A percentile compares a stretch with the other conserved stretches of the same genome.
These are phyloP conservation scores for Hipposideros armiger DNA, from an alignment of 2,113 vertebrate species.

Conservation along the genomic window DNA sequence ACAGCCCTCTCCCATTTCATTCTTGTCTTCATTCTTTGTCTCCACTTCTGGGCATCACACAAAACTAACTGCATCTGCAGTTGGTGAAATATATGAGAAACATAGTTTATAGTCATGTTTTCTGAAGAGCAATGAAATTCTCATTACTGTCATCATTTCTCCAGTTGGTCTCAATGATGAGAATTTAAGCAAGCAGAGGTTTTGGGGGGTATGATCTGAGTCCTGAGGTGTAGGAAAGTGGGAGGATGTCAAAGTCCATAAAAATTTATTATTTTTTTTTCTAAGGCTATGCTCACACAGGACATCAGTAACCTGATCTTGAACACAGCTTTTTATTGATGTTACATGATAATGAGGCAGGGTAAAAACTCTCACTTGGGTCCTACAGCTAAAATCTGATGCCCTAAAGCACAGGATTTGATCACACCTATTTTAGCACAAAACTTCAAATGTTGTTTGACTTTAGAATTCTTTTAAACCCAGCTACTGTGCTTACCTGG, in stretches of 20 bases:
- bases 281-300: neutral
- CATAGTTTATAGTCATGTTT: neutral
- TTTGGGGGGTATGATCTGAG: neutral
- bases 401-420: neutral
- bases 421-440: neutral
- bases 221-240: neutral
- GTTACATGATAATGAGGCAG: neutral
- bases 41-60: neutral
- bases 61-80: neutral
- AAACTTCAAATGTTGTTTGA: constrained; percentile 43
- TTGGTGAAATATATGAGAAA: neutral
- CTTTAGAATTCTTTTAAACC: constrained; percentile 42
- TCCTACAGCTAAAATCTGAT: neutral
- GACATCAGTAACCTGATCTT: neutral
- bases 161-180: neutral
- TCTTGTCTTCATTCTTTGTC: neutral
- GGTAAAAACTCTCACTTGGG: neutral
- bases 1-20: neutral
- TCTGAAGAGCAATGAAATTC: neutral
- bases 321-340: constrained; percentile 22
- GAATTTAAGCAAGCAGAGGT: neutral
- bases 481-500: neutral
- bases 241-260: neutral
- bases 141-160: neutral
- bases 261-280: neutral